Evolutionary conservation across 1,140 invertebrate species (phyloP).

Genomic region (Acromyrmex echinatior): DNA sequence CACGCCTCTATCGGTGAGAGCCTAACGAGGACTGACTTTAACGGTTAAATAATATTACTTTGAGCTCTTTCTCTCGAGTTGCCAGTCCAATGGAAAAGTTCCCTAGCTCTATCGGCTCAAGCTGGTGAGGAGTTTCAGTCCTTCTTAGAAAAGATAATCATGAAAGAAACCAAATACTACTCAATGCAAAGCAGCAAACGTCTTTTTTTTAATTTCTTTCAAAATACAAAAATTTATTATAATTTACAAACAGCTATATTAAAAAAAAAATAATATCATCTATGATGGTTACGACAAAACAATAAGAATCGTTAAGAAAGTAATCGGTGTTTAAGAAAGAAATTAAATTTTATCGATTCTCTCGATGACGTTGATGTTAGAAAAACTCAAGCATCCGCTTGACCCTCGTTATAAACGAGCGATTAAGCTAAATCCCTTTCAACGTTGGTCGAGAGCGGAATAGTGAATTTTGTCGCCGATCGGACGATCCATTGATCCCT

Average conservation of each 20-base stretch:
- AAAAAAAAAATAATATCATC: not conserved
- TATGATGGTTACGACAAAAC: not conserved
- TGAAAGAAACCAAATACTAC: not conserved
- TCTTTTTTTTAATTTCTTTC: not conserved
- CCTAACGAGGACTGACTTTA: constrained; percentile 83
- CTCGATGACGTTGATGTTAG: constrained; percentile 16
- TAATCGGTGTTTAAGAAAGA: not conserved
- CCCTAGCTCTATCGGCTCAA: not conserved
- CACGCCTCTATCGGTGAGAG: constrained; percentile 81
- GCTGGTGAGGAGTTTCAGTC: not conserved
- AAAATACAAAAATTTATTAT: not conserved
- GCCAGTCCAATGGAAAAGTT: constrained; percentile 36
- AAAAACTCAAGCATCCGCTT: constrained; percentile 42
- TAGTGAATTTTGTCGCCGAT: constrained; percentile 68
- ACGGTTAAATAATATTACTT: constrained; percentile 83
- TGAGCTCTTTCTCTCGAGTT: constrained; percentile 63
- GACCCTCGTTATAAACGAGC: constrained; percentile 55
- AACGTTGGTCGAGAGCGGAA: constrained; percentile 34
- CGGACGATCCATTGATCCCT: constrained; percentile 76
- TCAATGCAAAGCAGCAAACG: not conserved
- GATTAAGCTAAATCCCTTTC: constrained; percentile 55
- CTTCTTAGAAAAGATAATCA: constrained; percentile 14
- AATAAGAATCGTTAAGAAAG: not conserved
- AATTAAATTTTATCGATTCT: not conserved
- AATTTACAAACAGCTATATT: not conserved